Percentiles rank a stretch among this genome's conserved stretches.
Evolutionary conservation across 2,888 invertebrate genomes (phyloP).

Genomic region (Marasmarcha lunaedactyla): DNA sequence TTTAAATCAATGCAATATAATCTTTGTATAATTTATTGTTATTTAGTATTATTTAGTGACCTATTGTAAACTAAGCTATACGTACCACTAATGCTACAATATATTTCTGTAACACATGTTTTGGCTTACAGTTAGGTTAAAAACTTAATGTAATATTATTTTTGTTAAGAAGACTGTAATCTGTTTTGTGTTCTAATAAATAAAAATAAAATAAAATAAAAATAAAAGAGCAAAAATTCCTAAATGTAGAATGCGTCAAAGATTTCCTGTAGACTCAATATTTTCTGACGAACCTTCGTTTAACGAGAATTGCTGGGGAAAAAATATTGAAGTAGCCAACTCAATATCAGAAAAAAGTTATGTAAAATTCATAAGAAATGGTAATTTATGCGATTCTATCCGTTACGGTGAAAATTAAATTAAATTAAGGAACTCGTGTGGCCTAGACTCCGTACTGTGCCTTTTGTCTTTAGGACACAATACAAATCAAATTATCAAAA

Average conservation of each 20-base stretch:
- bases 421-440: background rate
- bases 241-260: background rate
- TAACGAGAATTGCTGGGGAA: slow-evolving; percentile 2
- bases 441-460: background rate
- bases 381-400: background rate
- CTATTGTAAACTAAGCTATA: too few species aligned
- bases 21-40: too few species aligned
- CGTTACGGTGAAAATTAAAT: background rate
- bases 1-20: too few species aligned
- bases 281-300: slow-evolving; percentile 3
- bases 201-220: too few species aligned
- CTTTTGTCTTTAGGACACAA: background rate
- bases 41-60: too few species aligned
- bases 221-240: slow-evolving; percentile 1
- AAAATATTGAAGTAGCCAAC: background rate
- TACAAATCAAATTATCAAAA: too few species aligned
- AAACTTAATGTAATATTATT: too few species aligned
- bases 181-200: too few species aligned
- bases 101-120: too few species aligned
- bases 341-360: background rate
- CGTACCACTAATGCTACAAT: too few species aligned
- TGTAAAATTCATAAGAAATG: background rate
- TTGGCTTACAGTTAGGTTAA: too few species aligned
- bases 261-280: slow-evolving; percentile 1
- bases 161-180: too few species aligned